Conservation (phyloP, 2,888 invertebrate species). For the Luffia ferchaultella region DNA sequence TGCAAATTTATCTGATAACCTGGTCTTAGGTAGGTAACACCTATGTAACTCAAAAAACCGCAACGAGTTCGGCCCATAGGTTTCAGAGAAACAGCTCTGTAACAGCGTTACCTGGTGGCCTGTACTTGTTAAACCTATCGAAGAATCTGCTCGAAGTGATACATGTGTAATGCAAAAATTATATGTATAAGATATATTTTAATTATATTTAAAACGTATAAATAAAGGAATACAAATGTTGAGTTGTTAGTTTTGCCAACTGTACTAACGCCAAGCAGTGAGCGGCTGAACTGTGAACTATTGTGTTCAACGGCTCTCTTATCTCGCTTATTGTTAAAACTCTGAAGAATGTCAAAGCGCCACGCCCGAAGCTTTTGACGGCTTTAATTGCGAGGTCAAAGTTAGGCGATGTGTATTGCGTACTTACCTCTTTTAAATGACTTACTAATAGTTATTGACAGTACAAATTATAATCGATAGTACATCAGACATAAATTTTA, state of each 20-base stretch:
- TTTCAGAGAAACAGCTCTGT: too few relatives aligned
- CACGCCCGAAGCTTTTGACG: conserved; percentile 33
- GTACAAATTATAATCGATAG: too few relatives aligned
- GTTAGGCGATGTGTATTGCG: conserved; percentile 3
- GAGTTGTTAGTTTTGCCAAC: conserved; percentile 2
- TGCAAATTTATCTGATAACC: too few relatives aligned
- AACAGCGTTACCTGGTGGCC: too few relatives aligned
- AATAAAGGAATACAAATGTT: not conserved
- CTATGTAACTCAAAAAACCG: too few relatives aligned
- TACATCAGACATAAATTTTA: too few relatives aligned
- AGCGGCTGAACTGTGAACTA: conserved; percentile 57
- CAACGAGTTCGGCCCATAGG: too few relatives aligned
- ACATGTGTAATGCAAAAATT: not conserved
- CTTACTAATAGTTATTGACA: too few relatives aligned
- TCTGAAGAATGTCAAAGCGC: conserved; percentile 47
- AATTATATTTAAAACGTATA: not conserved
- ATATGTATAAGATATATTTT: not conserved
- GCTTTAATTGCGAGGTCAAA: conserved; percentile 8
- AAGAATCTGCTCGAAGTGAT: too few relatives aligned
- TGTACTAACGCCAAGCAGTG: conserved; percentile 22
- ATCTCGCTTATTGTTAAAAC: conserved; percentile 31
- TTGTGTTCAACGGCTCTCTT: conserved; percentile 26
- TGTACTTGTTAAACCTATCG: too few relatives aligned
- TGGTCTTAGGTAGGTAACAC: too few relatives aligned
- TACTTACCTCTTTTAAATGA: too few relatives aligned